Base-by-base conservation (phyloP, 1,140 invertebrate species). In the Mesaphorura yosii region DNA sequence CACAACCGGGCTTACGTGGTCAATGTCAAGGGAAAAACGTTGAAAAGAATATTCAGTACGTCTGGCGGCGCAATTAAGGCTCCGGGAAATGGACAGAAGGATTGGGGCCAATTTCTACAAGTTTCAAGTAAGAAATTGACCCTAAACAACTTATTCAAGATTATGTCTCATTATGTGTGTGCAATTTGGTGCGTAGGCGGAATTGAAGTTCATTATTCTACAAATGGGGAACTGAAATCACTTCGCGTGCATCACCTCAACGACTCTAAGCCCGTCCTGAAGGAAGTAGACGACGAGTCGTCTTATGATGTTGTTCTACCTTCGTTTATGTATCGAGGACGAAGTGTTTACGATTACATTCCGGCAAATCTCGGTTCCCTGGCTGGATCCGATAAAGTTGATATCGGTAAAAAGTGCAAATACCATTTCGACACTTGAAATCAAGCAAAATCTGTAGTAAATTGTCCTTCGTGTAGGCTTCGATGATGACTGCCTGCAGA, bases 1-100 rank as follows among this genome's bases (percentile, higher is more conserved):
- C 46, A 48, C 28, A 48, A 48, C 28, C 29, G 37, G 15, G 46
- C 46, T 15, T 48, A 29, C 46, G n/a, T 48, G 4, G 46, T 48
- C 6, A 48, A 6, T 3, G 7, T 31, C 25, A 31, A 5, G 3
- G 46, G 46, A 17, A 15, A 14, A n/a, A 26, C 19, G 27, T 20
- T 48, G 14, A 48, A 48, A 26, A 3, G 4, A 12, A 48, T 48
- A 31, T 48, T 48, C 22, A 20, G 19, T 31, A 26, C 22, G 12
- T 31, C 26, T 29, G 46, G 46, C 29, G 37, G 37, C n/a, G 46
- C 10, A 6, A 48, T 48, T 20, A 48, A 20, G 10, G 10, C 31
- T 34, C 10, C 31, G 15, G 40, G 40, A 17, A 20, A 41, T 14
- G 10, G 7, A 26, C 27, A 29, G 23, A 14, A 7, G 27, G 28